Evolutionary conservation across 1,140 invertebrate genomes (phyloP).

Genomic region (Camponotus pennsylvanicus): DNA sequence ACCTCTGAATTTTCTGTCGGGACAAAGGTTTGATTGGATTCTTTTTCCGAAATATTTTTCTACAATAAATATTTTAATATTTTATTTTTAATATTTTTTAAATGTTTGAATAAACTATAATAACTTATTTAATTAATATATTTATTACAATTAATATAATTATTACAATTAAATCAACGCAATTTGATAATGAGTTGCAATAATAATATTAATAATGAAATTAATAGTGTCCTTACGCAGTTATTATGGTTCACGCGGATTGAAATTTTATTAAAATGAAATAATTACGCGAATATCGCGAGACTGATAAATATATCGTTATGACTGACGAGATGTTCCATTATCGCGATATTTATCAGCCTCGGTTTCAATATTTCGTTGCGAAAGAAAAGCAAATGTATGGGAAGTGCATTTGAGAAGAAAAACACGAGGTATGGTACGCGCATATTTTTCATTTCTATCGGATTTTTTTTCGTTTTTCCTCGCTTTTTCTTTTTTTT

Average conservation of each 20-base stretch:
- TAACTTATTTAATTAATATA: neutral
- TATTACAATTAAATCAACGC: neutral
- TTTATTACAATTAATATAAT: no score
- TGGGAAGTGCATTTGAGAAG: neutral
- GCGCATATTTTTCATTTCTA: conserved; percentile 35
- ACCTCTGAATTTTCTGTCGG: neutral
- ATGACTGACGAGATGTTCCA: conserved; percentile 7
- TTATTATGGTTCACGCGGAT: neutral
- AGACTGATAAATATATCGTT: neutral
- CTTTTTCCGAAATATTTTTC: neutral
- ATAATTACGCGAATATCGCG: neutral
- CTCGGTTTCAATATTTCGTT: neutral
- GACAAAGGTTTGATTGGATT: neutral
- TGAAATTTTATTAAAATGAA: conserved; percentile 1
- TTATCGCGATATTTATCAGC: conserved; percentile 12
- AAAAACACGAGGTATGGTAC: conserved; percentile 7
- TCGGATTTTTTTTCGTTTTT: conserved; percentile 1
- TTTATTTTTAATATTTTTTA: neutral
- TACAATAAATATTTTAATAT: no score
- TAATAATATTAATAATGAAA: neutral
- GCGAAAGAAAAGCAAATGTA: neutral
- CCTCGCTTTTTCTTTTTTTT: conserved; percentile 18
- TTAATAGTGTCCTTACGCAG: neutral
- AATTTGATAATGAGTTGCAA: neutral
- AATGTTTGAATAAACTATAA: neutral